phyloP scores from a whole-genome alignment of 2,888 invertebrate genomes.

The Melipona bicolor region DNA sequence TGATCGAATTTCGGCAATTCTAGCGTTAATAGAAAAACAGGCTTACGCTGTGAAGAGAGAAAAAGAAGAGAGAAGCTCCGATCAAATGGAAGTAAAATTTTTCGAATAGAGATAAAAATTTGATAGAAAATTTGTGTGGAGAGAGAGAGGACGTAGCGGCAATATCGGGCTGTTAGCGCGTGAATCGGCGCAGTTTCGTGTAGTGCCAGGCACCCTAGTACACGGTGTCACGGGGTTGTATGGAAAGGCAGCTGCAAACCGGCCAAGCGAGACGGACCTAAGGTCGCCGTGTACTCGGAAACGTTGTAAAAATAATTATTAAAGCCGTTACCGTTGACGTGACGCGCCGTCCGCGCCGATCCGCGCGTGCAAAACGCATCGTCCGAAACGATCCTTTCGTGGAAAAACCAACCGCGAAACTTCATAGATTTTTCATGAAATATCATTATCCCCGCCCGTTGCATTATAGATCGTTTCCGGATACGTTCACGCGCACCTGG shows the following conservation, averaged over 20 bases:
- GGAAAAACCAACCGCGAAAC: slow-evolving; percentile 9
- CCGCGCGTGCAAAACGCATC: slow-evolving; percentile 27
- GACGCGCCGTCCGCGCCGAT: slow-evolving; percentile 42
- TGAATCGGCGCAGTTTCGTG: slow-evolving; percentile 66
- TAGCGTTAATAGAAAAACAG: too few relatives aligned
- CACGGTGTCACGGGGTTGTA: slow-evolving; percentile 79
- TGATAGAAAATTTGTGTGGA: slow-evolving; percentile 17
- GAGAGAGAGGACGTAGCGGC: slow-evolving; percentile 18
- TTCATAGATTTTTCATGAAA: slow-evolving; percentile 1
- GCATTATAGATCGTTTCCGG: not conserved
- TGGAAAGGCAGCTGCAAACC: slow-evolving; percentile 83
- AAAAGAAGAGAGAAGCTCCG: not conserved
- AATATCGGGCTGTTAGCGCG: slow-evolving; percentile 50
- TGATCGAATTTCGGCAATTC: too few relatives aligned
- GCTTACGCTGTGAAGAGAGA: too few relatives aligned
- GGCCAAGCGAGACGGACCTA: slow-evolving; percentile 82
- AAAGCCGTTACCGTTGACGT: slow-evolving; percentile 81
- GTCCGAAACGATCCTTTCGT: slow-evolving; percentile 4
- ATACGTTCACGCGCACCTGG: not conserved
- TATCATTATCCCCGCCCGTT: not conserved
- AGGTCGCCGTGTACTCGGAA: slow-evolving; percentile 82
- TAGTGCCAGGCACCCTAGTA: slow-evolving; percentile 77
- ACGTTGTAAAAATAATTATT: slow-evolving; percentile 84
- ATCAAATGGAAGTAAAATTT: not conserved
- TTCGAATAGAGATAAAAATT: not conserved